phyloP scores from a whole-genome alignment of 2,113 vertebrate species.

The Alaudala cheleensis region DNA sequence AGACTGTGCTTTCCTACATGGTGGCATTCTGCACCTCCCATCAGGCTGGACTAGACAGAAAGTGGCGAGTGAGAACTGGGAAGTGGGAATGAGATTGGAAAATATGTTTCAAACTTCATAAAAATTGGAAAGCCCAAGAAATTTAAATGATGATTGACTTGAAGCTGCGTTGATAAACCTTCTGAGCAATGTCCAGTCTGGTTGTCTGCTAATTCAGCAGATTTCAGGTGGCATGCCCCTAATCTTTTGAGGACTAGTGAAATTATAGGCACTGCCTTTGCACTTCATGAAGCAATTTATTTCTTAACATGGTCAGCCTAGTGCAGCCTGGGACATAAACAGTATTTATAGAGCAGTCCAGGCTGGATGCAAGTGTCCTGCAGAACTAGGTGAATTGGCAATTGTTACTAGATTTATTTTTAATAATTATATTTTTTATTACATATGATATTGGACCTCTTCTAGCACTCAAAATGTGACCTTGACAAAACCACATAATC shows the following conservation, averaged over 20 bases:
- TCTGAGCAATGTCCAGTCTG: neutral
- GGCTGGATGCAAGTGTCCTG: neutral
- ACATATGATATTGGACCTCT: neutral
- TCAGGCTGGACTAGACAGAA: slow-evolving; percentile 22
- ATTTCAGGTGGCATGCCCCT: neutral
- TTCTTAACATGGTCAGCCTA: neutral
- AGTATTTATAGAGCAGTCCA: neutral
- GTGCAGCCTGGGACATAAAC: neutral
- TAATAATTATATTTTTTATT: neutral
- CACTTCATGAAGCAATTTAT: neutral
- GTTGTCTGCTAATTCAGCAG: slow-evolving; percentile 11
- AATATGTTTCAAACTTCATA: neutral
- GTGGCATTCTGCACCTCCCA: neutral
- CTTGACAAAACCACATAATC: neutral
- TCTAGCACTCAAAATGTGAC: neutral
- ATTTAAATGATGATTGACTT: neutral
- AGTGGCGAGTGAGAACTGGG: slow-evolving; percentile 19
- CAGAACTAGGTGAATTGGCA: neutral
- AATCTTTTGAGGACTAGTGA: neutral
- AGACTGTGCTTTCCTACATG: neutral
- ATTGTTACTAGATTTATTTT: neutral
- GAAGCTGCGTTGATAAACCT: slow-evolving; percentile 6
- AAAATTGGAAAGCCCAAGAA: neutral
- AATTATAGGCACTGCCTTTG: neutral
- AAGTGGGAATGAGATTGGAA: neutral